phyloP scores from a whole-genome alignment of 2,888 invertebrate genomes.

The Aporophyla nigra region DNA sequence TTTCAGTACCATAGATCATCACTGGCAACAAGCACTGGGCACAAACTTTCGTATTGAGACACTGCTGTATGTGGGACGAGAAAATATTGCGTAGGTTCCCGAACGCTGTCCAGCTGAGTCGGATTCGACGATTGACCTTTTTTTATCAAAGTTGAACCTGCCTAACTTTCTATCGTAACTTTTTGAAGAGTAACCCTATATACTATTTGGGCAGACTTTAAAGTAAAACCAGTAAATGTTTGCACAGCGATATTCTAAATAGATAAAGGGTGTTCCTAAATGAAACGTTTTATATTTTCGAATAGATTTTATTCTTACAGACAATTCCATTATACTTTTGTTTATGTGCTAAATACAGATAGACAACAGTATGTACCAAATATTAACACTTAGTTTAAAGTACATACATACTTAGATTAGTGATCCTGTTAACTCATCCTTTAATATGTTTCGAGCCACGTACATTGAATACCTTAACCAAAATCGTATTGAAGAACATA shows the following conservation, averaged over 20 bases:
- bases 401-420: constrained; percentile 77
- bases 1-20: too few species aligned
- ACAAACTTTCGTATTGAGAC: too few species aligned
- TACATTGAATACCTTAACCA: background rate
- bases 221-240: background rate
- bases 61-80: too few species aligned
- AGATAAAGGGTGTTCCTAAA: constrained; percentile 3
- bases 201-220: background rate
- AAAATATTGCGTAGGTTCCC: too few species aligned
- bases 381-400: constrained; percentile 86
- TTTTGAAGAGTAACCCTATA: too few species aligned
- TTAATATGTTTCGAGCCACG: constrained; percentile 61
- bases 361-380: constrained; percentile 86
- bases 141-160: too few species aligned
- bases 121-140: too few species aligned
- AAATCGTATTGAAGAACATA: too few species aligned
- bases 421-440: constrained; percentile 70
- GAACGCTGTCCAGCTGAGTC: too few species aligned
- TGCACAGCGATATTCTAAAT: background rate
- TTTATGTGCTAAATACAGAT: constrained; percentile 86
- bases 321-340: constrained; percentile 90
- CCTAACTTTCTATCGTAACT: too few species aligned
- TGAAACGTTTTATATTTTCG: constrained; percentile 72
- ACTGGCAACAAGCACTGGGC: too few species aligned
- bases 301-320: constrained; percentile 90